phyloP scores from a whole-genome alignment of 2,888 invertebrate genomes.

The Stenodera caucasica region DNA sequence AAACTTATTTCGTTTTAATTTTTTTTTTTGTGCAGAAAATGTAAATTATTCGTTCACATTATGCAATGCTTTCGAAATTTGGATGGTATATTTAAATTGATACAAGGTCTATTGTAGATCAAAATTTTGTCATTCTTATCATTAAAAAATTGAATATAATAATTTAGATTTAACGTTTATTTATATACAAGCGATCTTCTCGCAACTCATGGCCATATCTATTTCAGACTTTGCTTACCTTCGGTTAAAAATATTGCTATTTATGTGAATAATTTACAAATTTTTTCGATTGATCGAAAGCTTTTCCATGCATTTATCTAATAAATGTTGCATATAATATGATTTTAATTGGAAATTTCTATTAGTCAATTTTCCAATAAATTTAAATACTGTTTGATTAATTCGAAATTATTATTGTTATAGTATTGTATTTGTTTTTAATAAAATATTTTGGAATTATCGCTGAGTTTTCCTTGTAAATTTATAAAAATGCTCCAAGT shows the following conservation, averaged over 20 bases:
- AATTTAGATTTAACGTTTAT: constrained; percentile 33
- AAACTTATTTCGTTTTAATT: neutral
- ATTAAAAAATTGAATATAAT: constrained; percentile 20
- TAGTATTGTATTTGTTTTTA: neutral
- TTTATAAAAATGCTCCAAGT: constrained; percentile 25
- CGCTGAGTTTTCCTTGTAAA: constrained; percentile 24
- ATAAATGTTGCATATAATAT: neutral
- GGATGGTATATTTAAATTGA: constrained; percentile 2
- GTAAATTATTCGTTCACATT: too few species aligned
- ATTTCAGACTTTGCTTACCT: constrained; percentile 43
- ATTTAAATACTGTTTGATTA: too few species aligned
- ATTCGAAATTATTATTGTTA: neutral
- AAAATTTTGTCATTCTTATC: constrained; percentile 15
- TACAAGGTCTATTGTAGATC: neutral
- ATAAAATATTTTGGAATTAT: constrained; percentile 16
- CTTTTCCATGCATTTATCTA: neutral
- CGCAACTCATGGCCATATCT: constrained; percentile 47
- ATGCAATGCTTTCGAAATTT: neutral
- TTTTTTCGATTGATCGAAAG: neutral
- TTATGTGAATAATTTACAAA: neutral
- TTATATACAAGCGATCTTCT: constrained; percentile 44
- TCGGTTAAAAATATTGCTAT: constrained; percentile 45
- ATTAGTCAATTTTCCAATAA: too few species aligned
- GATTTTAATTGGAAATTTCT: neutral
- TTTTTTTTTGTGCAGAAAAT: too few species aligned